Evolutionary conservation across 2,888 invertebrate genomes (phyloP).

Genomic region (Drosophila subsilvestris): DNA sequence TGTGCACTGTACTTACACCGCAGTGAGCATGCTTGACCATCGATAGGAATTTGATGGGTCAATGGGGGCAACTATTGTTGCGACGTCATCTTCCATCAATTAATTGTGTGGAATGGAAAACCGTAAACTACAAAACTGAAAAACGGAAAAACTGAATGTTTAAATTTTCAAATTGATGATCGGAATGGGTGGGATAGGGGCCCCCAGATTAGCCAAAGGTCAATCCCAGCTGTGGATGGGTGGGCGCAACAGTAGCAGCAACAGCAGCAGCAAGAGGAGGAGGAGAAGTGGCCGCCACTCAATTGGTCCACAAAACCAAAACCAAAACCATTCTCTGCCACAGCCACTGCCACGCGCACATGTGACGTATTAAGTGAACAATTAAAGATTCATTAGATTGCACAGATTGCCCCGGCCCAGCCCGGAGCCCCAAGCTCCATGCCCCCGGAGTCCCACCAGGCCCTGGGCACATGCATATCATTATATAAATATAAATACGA

Average conservation of each 20-base stretch:
- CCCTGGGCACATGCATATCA: conserved; percentile 51
- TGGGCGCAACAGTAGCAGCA: not conserved
- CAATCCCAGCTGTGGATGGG: not conserved
- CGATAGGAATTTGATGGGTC: conserved; percentile 51
- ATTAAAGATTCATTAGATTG: conserved; percentile 47
- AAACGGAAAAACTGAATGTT: not conserved
- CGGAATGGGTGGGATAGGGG: not conserved
- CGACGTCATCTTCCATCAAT: conserved; percentile 55
- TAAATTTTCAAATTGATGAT: not conserved
- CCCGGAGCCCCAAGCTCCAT: not conserved
- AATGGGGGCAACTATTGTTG: conserved; percentile 35
- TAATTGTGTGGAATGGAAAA: conserved; percentile 43
- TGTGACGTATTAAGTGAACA: conserved; percentile 35
- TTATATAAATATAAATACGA: conserved; percentile 39
- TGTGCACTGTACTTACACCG: conserved; percentile 2
- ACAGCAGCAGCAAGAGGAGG: too few relatives aligned
- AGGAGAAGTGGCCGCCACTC: not conserved
- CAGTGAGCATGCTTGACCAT: not conserved
- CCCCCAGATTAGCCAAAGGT: conserved; percentile 14
- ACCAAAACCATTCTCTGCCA: not conserved
- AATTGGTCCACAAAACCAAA: not conserved
- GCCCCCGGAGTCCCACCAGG: not conserved
- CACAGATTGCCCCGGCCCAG: conserved; percentile 49
- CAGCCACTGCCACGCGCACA: conserved; percentile 1
- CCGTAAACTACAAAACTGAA: conserved; percentile 5